Conservation (phyloP, 2,113 vertebrate genomes). For the Bujurquina vittata region DNA sequence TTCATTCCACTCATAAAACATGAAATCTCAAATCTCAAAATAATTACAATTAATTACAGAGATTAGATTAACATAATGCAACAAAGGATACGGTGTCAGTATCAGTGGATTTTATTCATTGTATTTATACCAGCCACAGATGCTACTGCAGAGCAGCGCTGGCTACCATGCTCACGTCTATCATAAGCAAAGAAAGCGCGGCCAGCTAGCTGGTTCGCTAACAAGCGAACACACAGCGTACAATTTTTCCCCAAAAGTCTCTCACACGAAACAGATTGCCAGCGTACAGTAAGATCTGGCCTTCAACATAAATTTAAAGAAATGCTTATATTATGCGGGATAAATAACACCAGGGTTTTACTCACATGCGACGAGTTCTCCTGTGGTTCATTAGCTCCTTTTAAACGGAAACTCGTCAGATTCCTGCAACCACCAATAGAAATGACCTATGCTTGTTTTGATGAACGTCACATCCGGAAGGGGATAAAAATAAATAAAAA, state of each 20-base stretch:
- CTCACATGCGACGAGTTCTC: constrained; percentile 59
- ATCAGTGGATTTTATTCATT: background rate
- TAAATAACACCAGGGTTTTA: background rate
- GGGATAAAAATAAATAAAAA: rapidly evolving
- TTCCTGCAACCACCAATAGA: constrained; percentile 9
- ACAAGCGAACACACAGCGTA: background rate
- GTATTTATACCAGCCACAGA: background rate
- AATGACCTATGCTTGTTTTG: background rate
- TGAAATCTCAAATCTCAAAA: background rate
- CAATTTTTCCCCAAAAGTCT: background rate
- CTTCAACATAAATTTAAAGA: rapidly evolving
- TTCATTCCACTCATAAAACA: background rate
- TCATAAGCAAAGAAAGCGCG: background rate
- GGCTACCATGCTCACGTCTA: background rate
- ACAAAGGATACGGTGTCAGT: background rate
- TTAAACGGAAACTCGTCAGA: background rate
- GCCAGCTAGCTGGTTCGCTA: background rate
- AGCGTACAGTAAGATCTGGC: rapidly evolving
- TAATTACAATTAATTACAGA: background rate
- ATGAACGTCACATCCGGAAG: constrained; percentile 47
- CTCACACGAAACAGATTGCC: rapidly evolving
- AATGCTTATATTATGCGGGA: background rate
- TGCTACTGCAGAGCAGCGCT: background rate
- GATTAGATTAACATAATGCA: background rate
- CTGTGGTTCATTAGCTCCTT: constrained; percentile 48